phyloP scores from a whole-genome alignment of 2,113 vertebrate species.

The Eulemur macaco region DNA sequence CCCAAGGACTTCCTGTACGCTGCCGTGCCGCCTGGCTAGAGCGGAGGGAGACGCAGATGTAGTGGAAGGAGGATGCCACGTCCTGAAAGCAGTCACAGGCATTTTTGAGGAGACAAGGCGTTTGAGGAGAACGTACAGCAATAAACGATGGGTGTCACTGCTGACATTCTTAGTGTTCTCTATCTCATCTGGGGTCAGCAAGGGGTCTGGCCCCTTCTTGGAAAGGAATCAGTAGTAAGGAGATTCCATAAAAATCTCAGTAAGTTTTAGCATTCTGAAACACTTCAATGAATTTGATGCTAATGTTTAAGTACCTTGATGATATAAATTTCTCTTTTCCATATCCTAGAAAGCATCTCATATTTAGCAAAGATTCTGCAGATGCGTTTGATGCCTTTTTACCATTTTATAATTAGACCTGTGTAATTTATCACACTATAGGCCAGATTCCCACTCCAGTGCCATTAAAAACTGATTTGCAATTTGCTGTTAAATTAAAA shows the following conservation, averaged over 20 bases:
- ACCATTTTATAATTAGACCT: slow-evolving; percentile 46
- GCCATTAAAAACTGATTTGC: slow-evolving; percentile 61
- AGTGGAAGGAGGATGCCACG: neutral
- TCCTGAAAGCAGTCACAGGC: neutral
- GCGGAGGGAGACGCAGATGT: neutral
- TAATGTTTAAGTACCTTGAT: neutral
- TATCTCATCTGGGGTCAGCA: neutral
- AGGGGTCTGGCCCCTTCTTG: neutral
- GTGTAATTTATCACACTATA: slow-evolving; percentile 2
- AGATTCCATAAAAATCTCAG: neutral
- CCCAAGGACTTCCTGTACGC: neutral
- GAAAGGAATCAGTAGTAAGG: neutral
- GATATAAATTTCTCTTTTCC: neutral
- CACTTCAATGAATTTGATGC: neutral
- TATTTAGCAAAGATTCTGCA: slow-evolving; percentile 3
- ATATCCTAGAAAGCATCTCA: slow-evolving; percentile 40
- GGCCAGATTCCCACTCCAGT: slow-evolving; percentile 40
- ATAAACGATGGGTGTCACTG: neutral
- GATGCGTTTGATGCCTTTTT: slow-evolving; percentile 33
- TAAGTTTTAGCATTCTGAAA: neutral
- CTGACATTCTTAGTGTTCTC: neutral
- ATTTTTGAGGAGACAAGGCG: neutral
- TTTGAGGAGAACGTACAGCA: neutral
- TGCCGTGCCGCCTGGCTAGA: rapidly evolving
- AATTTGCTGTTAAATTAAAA: slow-evolving; percentile 64